Evolutionary conservation across 37 sponge, comb jelly and placozoan species (phyloP), one percentile per base, ranked within the genome.

Genomic region (Ephydatia muelleri): DNA sequence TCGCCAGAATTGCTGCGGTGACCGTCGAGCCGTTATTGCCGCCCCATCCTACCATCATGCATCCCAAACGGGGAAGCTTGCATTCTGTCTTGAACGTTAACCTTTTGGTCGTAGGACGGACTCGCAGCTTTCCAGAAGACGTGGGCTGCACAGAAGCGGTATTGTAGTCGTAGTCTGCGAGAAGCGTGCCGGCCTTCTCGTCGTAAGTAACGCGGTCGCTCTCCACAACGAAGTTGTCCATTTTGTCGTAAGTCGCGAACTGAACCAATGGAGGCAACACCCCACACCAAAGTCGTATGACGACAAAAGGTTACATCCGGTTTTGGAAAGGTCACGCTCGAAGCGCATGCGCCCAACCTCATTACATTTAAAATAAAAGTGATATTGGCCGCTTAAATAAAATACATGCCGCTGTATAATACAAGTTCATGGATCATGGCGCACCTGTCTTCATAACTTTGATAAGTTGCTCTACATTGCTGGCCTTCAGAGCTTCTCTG

Each of bases 21-120:
- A 96, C 81, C 28, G 97, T 96, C 74, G 90, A 78, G 2, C 97
- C 97, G 80, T 96, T 96, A 80, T 96, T 96, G 5, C 97, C 97
- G 22, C 92, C 94, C 92, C 95, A 93, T 0, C 97, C 97, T 2
- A 96, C 94, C 68, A 96, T 85, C 97, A 96, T 96, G 82, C 84
- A 74, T 3, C 97, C 97, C 16, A 96, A 73, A 0, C 88, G 72
- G 38, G 97, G 97, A 3, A 91, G 84, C 19, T 40, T 64, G 49
- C 83, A 74, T 28, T 69, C 69, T 26, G 93, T 93, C 27, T 72
- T 68, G 88, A 93, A 93, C 25, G 75, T 80, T 22, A 93, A 49
- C 67, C 64, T 68, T 31, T 70, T 65, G 31, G 80, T 65, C 12
- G 77, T 47, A 39, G 93, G 93, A 8, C 13, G 76, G 0, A 89